Evolutionary conservation across 2,113 vertebrate genomes (phyloP).

Genomic region (Cavia aperea): DNA sequence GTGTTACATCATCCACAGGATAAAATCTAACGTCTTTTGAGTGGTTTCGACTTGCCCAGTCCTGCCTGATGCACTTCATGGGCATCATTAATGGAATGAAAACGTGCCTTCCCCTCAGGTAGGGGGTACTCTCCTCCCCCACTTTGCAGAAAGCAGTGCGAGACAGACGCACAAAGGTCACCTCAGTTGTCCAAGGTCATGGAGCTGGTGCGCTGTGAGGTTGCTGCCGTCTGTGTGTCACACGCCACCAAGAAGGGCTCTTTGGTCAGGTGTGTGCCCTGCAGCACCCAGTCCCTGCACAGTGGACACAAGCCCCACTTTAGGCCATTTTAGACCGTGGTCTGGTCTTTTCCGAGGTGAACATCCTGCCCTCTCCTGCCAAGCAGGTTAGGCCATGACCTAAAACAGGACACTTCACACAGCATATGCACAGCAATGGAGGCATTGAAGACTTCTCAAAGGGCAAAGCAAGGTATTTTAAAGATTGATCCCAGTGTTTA

Average conservation of each 20-base stretch:
- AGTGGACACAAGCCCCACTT: not conserved
- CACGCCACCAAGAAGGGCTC: not conserved
- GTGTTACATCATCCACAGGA: not conserved
- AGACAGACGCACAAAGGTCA: not conserved
- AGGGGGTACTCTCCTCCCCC: not conserved
- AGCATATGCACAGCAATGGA: not conserved
- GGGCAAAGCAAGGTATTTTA: not conserved
- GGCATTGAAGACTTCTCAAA: not conserved
- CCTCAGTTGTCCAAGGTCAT: not conserved
- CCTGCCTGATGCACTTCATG: not conserved
- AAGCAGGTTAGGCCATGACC: not conserved
- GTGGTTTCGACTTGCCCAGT: not conserved
- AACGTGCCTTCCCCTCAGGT: not conserved
- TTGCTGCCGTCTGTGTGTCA: accelerated
- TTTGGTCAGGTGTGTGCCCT: not conserved
- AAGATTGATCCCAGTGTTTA: not conserved
- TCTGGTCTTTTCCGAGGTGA: not conserved
- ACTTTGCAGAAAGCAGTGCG: not conserved
- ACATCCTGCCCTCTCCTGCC: not conserved
- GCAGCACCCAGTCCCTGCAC: accelerated
- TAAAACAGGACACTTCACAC: not conserved
- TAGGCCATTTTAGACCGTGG: not conserved
- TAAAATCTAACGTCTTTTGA: not conserved
- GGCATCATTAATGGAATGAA: not conserved
- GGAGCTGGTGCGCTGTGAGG: not conserved